Percentiles rank a stretch among this genome's conserved stretches.
phyloP scores from a whole-genome alignment of 2,113 vertebrate genomes.

The Balaeniceps rex region DNA sequence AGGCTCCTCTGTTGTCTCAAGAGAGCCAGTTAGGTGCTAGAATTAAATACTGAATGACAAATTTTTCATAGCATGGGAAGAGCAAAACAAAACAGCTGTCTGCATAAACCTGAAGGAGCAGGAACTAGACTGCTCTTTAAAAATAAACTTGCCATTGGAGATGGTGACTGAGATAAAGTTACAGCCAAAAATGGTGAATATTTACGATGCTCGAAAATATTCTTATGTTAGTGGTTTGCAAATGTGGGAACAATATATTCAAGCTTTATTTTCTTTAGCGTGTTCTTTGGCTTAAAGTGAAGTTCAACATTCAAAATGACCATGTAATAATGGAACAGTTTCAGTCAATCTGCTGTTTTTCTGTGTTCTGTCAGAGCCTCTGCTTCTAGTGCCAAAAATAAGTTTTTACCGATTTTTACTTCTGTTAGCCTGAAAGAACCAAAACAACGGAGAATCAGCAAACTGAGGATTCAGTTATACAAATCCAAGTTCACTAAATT shows the following conservation, averaged over 20 bases:
- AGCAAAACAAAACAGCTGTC: slow-evolving; percentile 62
- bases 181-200: slow-evolving; percentile 54
- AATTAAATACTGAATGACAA: slow-evolving; percentile 54
- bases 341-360: slow-evolving; percentile 38
- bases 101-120: slow-evolving; percentile 55
- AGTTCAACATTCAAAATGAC: slow-evolving; percentile 43
- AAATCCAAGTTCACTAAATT: not conserved
- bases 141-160: slow-evolving; percentile 65
- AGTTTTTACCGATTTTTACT: slow-evolving; percentile 39
- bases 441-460: not conserved
- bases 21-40: slow-evolving; percentile 58
- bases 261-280: slow-evolving; percentile 58
- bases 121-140: slow-evolving; percentile 60
- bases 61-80: slow-evolving; percentile 58
- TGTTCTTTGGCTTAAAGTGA: slow-evolving; percentile 54
- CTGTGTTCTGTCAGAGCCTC: not conserved
- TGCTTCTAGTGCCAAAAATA: slow-evolving; percentile 21
- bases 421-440: not conserved
- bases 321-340: slow-evolving; percentile 53
- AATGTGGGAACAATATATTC: slow-evolving; percentile 66
- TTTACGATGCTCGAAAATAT: slow-evolving; percentile 59
- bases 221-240: slow-evolving; percentile 64
- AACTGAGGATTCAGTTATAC: not conserved
- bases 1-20: slow-evolving; percentile 50
- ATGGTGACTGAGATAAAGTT: slow-evolving; percentile 63